These are phyloP conservation scores for Volucella inanis DNA, from an alignment of 2,888 invertebrate genomes.

Conservation along the genomic window DNA sequence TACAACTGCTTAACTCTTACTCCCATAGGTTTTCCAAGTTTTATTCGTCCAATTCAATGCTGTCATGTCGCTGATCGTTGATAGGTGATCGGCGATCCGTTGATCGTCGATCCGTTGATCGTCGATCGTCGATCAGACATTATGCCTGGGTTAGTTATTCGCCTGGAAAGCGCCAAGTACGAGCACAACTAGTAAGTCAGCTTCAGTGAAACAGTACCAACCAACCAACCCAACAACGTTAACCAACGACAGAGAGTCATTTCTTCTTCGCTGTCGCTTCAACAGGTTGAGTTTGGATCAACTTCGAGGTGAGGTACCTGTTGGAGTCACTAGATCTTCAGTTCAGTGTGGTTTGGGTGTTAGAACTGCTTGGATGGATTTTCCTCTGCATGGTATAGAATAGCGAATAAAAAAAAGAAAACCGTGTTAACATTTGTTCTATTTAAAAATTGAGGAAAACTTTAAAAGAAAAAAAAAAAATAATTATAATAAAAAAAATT, in stretches of 20 bases:
- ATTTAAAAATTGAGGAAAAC: conserved; percentile 7
- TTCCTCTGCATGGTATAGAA: conserved; percentile 53
- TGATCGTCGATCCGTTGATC: not conserved
- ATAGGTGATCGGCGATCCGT: not conserved
- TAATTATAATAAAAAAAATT: too few relatives aligned
- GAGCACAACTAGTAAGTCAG: not conserved
- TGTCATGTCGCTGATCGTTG: not conserved
- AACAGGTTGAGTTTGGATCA: conserved; percentile 56
- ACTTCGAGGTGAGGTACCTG: conserved; percentile 64
- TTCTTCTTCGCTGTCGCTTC: conserved; percentile 56
- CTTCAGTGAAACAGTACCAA: conserved; percentile 5
- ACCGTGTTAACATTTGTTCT: conserved; percentile 13
- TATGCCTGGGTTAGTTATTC: conserved; percentile 48
- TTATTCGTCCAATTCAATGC: conserved; percentile 6
- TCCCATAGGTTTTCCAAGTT: conserved; percentile 15
- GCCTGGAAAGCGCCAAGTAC: conserved; percentile 52
- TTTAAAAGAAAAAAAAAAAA: conserved; percentile 8
- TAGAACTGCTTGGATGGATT: conserved; percentile 76
- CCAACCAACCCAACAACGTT: conserved; percentile 10
- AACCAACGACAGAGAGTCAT: conserved; percentile 53
- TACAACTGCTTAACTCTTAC: conserved; percentile 51
- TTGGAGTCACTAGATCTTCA: conserved; percentile 69
- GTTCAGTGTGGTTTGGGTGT: conserved; percentile 77
- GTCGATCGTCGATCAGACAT: conserved; percentile 32
- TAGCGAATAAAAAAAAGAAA: conserved; percentile 10